phyloP scores from a whole-genome alignment of 2,113 vertebrate genomes.

The Phoxinus phoxinus region DNA sequence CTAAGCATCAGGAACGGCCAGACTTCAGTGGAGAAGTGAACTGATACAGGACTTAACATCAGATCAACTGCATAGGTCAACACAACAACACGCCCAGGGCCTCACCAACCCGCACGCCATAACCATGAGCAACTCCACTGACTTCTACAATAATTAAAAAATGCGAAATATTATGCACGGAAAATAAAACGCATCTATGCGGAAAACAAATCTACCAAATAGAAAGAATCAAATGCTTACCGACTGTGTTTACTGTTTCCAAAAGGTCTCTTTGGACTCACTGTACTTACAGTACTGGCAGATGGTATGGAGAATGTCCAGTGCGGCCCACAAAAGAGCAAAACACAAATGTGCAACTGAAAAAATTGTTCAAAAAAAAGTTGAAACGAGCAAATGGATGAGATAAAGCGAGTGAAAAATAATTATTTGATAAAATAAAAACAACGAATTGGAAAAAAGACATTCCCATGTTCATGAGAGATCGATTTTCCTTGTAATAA shows the following conservation, averaged over 20 bases:
- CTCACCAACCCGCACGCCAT: slow-evolving; percentile 26
- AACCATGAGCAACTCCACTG: slow-evolving; percentile 15
- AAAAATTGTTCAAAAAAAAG: slow-evolving; percentile 18
- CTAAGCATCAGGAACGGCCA: slow-evolving; percentile 21
- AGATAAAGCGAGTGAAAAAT: slow-evolving; percentile 19
- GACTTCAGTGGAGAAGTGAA: slow-evolving; percentile 19
- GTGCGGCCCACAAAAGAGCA: slow-evolving; percentile 52
- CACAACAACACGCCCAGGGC: slow-evolving; percentile 54
- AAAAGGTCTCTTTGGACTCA: slow-evolving; percentile 54
- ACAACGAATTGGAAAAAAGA: slow-evolving; percentile 6
- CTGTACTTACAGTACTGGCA: slow-evolving; percentile 56
- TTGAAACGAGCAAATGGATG: slow-evolving; percentile 29
- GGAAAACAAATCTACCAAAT: slow-evolving; percentile 24
- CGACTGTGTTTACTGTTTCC: slow-evolving; percentile 60
- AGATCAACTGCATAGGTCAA: slow-evolving; percentile 21
- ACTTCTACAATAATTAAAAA: background rate
- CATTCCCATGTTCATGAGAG: slow-evolving; percentile 62
- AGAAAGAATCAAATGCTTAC: slow-evolving; percentile 49
- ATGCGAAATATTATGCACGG: background rate
- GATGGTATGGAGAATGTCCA: slow-evolving; percentile 58
- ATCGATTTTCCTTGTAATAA: slow-evolving; percentile 58
- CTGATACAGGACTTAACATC: slow-evolving; percentile 12
- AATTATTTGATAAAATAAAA: slow-evolving; percentile 13
- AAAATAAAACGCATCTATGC: slow-evolving; percentile 4
- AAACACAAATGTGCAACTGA: slow-evolving; percentile 45